Conservation (phyloP, 2,113 vertebrate genomes). For the Myiagra hebetior region DNA sequence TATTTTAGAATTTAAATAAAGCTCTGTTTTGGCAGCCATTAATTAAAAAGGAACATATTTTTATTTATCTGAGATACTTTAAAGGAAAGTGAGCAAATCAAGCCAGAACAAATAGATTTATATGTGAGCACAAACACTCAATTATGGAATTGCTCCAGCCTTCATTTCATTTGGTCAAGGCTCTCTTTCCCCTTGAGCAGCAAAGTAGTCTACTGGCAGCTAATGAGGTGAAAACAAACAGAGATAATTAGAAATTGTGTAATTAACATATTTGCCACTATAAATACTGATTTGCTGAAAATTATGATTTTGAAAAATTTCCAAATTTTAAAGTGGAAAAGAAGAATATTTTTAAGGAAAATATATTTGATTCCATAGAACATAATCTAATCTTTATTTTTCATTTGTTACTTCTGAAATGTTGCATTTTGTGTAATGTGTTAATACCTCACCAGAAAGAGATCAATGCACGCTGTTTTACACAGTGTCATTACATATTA, state of each 20-base stretch:
- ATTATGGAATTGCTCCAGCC: background rate
- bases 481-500: background rate
- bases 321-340: background rate
- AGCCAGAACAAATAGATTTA: slow-evolving; percentile 13
- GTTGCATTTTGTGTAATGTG: background rate
- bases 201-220: background rate
- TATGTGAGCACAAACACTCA: background rate
- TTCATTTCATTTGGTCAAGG: slow-evolving; percentile 32
- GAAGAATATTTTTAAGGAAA: background rate
- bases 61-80: background rate
- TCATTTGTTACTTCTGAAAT: background rate
- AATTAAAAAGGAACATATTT: background rate
- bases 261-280: slow-evolving; percentile 1
- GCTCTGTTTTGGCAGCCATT: background rate
- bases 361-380: background rate
- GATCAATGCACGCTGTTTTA: background rate
- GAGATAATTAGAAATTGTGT: background rate
- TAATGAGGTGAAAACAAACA: slow-evolving; percentile 49
- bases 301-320: background rate
- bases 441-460: background rate
- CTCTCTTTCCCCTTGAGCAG: background rate
- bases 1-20: slow-evolving; percentile 1
- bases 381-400: background rate
- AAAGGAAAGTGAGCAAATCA: slow-evolving; percentile 1
- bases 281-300: slow-evolving; percentile 10